Base-by-base conservation (phyloP, 2,797 vertebrate species). In the Spea hammondii region DNA sequence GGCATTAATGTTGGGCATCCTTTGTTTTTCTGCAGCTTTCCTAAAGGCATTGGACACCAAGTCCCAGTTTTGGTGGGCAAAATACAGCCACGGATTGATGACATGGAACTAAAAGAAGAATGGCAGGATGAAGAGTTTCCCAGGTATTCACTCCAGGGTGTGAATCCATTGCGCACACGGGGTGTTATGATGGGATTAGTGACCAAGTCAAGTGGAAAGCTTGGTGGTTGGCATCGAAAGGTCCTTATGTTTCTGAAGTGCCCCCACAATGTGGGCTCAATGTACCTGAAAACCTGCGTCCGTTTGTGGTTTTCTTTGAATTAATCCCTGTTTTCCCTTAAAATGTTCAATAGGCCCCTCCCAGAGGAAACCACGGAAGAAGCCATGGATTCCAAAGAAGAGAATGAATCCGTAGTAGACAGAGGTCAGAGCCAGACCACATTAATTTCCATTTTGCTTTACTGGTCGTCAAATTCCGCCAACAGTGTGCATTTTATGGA, bases 111-210 rank as follows among this genome's bases (percentile, higher is more conserved):
- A 70, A 80, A 76, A 2, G 87, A 89, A 44, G 88, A 89, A 12
- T 88, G 88, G 88, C 89, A 88, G 48, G 89, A 90, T 0, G 86
- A 91, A 60, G 89, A 89, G n/a, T 87, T 89, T 66, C 88, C 88
- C 0, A 12, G 85, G 89, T 89, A 48, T 32, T 32, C 32, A 32
- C 17, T 17, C 17, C 17, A 87, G 79, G n/a, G 5, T n/a, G 14
- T n/a, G 3, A 14, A n/a, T n/a, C 6, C 13, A 4, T 12, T 64
- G 44, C 47, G 47, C 45, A 17, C 60, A 4, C n/a, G 10, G 11
- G 12, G 55, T 59, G 11, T 59, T 12, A 54, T 4, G 51, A 7
- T 54, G 11, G 11, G 1, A 13, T 59, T n/a, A 11, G 55, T 5
- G 55, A 5, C 12, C 55, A 59, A 32, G 32, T 32, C 32, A 32